Conservation (phyloP, 2,113 vertebrate species). For the Hydrochoerus hydrochaeris region DNA sequence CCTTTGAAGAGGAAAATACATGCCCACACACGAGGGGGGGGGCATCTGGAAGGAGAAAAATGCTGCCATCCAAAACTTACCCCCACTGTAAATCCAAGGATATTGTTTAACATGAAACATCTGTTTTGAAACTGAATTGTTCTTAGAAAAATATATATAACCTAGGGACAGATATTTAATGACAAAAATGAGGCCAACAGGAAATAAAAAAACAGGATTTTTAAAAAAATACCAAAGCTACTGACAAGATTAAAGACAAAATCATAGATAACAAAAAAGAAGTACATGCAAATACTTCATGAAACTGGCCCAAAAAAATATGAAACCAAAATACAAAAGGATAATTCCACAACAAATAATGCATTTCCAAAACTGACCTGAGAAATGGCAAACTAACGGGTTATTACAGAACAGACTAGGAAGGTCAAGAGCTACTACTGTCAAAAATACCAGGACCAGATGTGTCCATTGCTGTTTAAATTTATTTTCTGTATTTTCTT, state of each 20-base stretch:
- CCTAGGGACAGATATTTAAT: neutral
- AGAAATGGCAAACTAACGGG: neutral
- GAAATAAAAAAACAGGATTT: neutral
- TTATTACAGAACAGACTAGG: neutral
- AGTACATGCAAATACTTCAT: neutral
- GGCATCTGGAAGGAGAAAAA: neutral
- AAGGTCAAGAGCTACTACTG: neutral
- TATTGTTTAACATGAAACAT: neutral
- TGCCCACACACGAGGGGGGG: neutral
- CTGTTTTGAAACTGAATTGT: neutral
- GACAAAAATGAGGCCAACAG: neutral
- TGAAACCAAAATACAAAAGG: neutral
- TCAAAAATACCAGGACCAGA: neutral
- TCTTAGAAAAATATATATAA: neutral
- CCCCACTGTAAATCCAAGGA: neutral
- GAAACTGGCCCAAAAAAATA: neutral
- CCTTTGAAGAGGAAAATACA: neutral
- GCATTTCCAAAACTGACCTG: neutral
- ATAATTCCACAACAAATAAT: neutral
- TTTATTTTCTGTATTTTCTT: no score
- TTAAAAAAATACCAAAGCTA: neutral
- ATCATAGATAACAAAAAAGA: neutral
- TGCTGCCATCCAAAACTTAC: neutral
- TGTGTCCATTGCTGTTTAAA: neutral
- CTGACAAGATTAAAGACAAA: neutral